Evolutionary conservation across 2,797 vertebrate species (phyloP), one percentile per base, ranked within the genome.

Genomic region (Paramormyrops hopkinsi): DNA sequence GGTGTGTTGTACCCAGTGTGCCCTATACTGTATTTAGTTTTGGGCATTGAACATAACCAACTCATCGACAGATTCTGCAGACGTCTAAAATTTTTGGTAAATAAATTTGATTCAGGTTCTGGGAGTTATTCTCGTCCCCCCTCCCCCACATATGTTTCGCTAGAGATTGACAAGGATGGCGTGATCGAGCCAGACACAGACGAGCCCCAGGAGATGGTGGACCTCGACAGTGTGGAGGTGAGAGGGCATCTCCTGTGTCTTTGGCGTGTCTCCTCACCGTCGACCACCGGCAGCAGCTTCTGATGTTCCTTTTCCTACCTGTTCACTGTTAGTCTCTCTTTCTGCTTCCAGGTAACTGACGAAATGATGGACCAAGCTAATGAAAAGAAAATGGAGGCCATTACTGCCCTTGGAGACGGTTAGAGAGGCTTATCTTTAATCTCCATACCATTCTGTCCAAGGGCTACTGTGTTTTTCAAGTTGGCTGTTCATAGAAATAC

Each of bases 281-380:
- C 37, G 0, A 5, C 50, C 25, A 9, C 44, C 5, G 5, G 14
- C 33, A 41, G 69, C 69, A 2, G 69, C 33, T 2, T 37, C 73
- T 19, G 37, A 17, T 6, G 2, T 76, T 41, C 73, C 33, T 41
- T 0, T 41, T 84, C n/a, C 79, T 14, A 2, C 46, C 19, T 50
- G 46, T n/a, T 84, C 19, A 4, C n/a, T 25, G 17, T 46, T 11
- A 44, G 44, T 4, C 46, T 87, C 9, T 9, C 33, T 56, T 7
- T 12, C 3, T n/a, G 22, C 90, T 53, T 8, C 91, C 93, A 99
- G 98, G 95, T 99, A 90, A 97, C 98, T 29, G 99, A 99, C 54
- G 97, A 99, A 91, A 98, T 98, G 98, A 97, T 97, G 89, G 98
- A 99, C 89, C 95, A 97, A 94, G 98, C 99, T 91, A 97, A 97